Evolutionary conservation across 2,888 invertebrate genomes (phyloP).

Genomic region (Lysandra coridon): DNA sequence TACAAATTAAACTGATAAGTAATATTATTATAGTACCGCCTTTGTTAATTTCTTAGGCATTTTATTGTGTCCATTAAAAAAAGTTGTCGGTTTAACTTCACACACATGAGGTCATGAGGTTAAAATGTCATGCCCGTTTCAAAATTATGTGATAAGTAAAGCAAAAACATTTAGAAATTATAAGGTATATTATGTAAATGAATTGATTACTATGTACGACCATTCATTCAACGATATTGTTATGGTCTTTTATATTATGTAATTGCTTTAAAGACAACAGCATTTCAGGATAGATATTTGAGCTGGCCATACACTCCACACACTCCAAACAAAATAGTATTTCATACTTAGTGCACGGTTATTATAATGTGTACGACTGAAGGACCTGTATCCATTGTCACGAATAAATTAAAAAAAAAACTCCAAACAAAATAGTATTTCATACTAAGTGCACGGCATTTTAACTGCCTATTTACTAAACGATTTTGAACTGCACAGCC

Average conservation of each 20-base stretch:
- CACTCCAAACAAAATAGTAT: no score
- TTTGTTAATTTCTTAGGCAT: not conserved
- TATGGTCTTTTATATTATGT: not conserved
- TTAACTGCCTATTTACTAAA: not conserved
- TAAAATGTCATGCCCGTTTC: conserved; percentile 77
- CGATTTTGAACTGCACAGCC: not conserved
- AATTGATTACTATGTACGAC: not conserved
- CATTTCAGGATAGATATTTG: no score
- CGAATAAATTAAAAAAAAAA: no score
- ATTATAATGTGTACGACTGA: no score
- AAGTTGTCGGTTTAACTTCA: conserved; percentile 19
- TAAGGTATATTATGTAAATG: conserved; percentile 27
- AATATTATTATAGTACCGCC: not conserved
- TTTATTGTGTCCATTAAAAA: not conserved
- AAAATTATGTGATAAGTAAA: conserved; percentile 62
- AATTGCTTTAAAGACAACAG: not conserved
- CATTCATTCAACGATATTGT: not conserved
- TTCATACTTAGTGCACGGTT: no score
- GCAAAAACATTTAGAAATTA: conserved; percentile 42
- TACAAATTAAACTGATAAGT: no score
- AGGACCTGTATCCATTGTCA: no score
- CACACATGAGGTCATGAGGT: conserved; percentile 46
- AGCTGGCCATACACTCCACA: no score
- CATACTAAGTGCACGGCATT: not conserved
- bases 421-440: no score